Percentiles rank a stretch among this genome's conserved stretches.
Evolutionary conservation across 2,888 invertebrate genomes (phyloP).

Genomic region (Osmoderma eremita): DNA sequence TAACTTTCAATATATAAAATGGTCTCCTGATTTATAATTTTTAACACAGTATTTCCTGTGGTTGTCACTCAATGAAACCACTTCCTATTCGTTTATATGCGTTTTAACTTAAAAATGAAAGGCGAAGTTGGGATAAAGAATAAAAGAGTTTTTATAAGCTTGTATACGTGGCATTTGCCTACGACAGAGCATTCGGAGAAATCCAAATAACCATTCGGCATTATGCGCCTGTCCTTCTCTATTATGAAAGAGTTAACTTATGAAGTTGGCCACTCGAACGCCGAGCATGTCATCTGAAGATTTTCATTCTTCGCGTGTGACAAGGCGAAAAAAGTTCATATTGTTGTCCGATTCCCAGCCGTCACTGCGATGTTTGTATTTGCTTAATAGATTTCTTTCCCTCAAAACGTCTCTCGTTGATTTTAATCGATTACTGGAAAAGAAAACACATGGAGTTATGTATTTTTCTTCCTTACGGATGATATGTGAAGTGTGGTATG

Average conservation of each 20-base stretch:
- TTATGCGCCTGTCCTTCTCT: slow-evolving; percentile 33
- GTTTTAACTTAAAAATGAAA: slow-evolving; percentile 1
- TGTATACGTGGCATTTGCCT: slow-evolving; percentile 20
- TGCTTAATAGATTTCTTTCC: slow-evolving; percentile 37
- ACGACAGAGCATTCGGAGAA: slow-evolving; percentile 31
- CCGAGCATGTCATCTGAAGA: slow-evolving; percentile 39
- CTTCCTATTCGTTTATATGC: neutral
- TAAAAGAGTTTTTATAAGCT: slow-evolving; percentile 1
- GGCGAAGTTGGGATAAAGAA: slow-evolving; percentile 7
- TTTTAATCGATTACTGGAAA: slow-evolving; percentile 29
- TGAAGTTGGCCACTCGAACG: slow-evolving; percentile 41
- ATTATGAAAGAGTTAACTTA: slow-evolving; percentile 42
- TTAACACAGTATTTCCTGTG: no score
- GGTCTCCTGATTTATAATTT: no score
- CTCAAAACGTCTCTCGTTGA: slow-evolving; percentile 19
- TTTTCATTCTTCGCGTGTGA: slow-evolving; percentile 40
- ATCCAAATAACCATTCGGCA: slow-evolving; percentile 33
- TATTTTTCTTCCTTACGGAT: no score
- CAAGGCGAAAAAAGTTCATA: slow-evolving; percentile 39
- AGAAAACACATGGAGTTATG: neutral
- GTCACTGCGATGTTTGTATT: slow-evolving; percentile 34
- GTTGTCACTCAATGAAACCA: no score
- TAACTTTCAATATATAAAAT: no score
- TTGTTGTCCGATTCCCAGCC: slow-evolving; percentile 33
- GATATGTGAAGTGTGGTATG: no score